These are phyloP conservation scores for Adela reaumurella DNA, from an alignment of 2,888 invertebrate species.

Conservation along the genomic window DNA sequence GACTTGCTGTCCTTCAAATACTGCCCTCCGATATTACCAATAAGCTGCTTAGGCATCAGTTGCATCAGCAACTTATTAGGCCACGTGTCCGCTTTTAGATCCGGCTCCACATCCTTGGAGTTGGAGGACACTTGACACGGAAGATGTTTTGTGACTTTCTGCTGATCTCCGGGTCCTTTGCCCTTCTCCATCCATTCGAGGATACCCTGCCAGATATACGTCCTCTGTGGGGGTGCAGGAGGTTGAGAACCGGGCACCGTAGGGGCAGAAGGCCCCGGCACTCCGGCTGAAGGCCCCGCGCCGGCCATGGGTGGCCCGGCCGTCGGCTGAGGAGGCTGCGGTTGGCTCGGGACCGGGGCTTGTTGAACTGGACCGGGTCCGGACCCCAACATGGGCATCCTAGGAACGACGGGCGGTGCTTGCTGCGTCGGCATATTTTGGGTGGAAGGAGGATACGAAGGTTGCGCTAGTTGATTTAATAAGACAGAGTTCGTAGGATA, in stretches of 20 bases:
- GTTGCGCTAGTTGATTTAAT: slow-evolving; percentile 62
- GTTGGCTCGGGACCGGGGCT: slow-evolving; percentile 3
- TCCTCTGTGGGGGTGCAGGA: slow-evolving; percentile 24
- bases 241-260: slow-evolving; percentile 12
- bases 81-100: slow-evolving; percentile 92
- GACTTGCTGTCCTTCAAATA: slow-evolving; percentile 90
- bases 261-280: slow-evolving; percentile 31
- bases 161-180: slow-evolving; percentile 71
- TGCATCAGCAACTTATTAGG: slow-evolving; percentile 91
- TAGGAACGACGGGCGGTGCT: neutral
- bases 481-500: slow-evolving; percentile 49
- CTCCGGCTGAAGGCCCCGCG: slow-evolving; percentile 18
- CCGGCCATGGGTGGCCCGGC: neutral
- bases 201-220: slow-evolving; percentile 72
- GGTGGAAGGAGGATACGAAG: slow-evolving; percentile 52
- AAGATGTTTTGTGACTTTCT: slow-evolving; percentile 73
- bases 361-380: too few relatives aligned
- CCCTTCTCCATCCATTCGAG: slow-evolving; percentile 93
- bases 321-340: slow-evolving; percentile 18
- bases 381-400: too few relatives aligned
- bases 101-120: slow-evolving; percentile 82
- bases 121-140: slow-evolving; percentile 56
- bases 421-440: slow-evolving; percentile 21
- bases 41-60: slow-evolving; percentile 87
- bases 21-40: slow-evolving; percentile 85